These are phyloP conservation scores for Gymnoscelis rufifasciata DNA, from an alignment of 2,888 invertebrate genomes.

Conservation along the genomic window DNA sequence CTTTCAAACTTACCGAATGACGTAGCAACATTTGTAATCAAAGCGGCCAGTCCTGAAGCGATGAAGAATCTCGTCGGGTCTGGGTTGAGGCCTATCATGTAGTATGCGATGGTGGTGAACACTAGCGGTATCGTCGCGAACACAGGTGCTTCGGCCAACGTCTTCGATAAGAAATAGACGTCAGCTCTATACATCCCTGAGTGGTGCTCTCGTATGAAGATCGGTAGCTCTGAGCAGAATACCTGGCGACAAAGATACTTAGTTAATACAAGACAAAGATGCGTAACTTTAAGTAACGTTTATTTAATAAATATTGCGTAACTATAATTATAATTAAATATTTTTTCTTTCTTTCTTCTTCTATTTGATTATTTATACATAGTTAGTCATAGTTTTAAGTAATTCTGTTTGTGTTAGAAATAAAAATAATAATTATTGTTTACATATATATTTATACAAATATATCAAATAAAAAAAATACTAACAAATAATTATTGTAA, in stretches of 20 bases:
- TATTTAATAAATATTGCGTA: no score
- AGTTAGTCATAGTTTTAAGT: no score
- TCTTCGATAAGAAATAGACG: conserved; percentile 94
- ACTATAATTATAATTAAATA: no score
- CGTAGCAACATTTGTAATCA: conserved; percentile 93
- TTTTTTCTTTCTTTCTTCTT: no score
- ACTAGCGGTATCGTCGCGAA: conserved; percentile 90
- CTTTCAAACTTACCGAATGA: conserved; percentile 85
- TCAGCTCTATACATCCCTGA: conserved; percentile 95
- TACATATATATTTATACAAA: no score
- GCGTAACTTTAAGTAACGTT: no score
- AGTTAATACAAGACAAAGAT: no score
- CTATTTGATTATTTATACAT: no score
- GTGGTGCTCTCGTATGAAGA: conserved; percentile 92
- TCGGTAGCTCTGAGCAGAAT: conserved; percentile 92
- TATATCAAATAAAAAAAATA: no score
- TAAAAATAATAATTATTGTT: no score
- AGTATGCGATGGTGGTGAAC: conserved; percentile 91
- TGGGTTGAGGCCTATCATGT: conserved; percentile 90
- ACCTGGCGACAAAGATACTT: conserved; percentile 77
- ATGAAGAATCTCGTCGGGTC: conserved; percentile 84
- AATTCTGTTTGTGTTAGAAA: no score
- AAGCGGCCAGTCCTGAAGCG: conserved; percentile 84
- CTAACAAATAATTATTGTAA: no score
- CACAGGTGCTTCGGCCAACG: conserved; percentile 91